Evolutionary conservation across 2,888 invertebrate genomes (phyloP).

Genomic region (Megamerina dolium): DNA sequence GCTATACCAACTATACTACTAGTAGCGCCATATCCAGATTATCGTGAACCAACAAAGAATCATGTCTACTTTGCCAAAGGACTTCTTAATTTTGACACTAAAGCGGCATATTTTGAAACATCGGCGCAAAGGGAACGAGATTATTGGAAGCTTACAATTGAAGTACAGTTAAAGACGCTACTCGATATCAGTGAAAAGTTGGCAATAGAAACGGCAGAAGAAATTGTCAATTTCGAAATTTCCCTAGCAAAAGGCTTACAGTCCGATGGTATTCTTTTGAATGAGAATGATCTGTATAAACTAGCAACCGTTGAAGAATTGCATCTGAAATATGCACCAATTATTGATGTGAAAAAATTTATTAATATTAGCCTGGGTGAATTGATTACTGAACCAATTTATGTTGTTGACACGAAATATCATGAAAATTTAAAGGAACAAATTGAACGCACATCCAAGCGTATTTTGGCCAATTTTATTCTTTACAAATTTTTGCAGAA

Average conservation of each 20-base stretch:
- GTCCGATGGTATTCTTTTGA: too few relatives aligned
- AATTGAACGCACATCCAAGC: constrained; percentile 22
- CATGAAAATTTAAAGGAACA: constrained; percentile 29
- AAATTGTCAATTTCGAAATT: too few relatives aligned
- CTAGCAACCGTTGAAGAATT: constrained; percentile 23
- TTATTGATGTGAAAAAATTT: constrained; percentile 28
- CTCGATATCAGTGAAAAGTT: too few relatives aligned
- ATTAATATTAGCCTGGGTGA: constrained; percentile 30
- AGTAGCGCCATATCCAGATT: constrained; percentile 11
- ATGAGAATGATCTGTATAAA: too few relatives aligned
- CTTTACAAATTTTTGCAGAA: constrained; percentile 31
- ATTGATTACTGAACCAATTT: constrained; percentile 25
- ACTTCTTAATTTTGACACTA: too few relatives aligned
- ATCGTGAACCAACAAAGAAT: constrained; percentile 6
- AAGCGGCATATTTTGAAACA: too few relatives aligned
- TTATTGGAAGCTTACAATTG: too few relatives aligned
- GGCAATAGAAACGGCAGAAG: too few relatives aligned
- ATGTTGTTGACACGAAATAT: constrained; percentile 29
- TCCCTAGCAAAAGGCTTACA: too few relatives aligned
- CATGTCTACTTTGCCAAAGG: constrained; percentile 17
- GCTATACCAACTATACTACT: constrained; percentile 18
- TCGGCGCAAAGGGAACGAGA: too few relatives aligned
- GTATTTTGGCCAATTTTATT: constrained; percentile 39
- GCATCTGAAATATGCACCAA: constrained; percentile 30
- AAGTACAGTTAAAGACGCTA: too few relatives aligned